These are phyloP conservation scores for Drosophila gunungcola DNA, from an alignment of 1,140 invertebrate species.

Conservation along the genomic window DNA sequence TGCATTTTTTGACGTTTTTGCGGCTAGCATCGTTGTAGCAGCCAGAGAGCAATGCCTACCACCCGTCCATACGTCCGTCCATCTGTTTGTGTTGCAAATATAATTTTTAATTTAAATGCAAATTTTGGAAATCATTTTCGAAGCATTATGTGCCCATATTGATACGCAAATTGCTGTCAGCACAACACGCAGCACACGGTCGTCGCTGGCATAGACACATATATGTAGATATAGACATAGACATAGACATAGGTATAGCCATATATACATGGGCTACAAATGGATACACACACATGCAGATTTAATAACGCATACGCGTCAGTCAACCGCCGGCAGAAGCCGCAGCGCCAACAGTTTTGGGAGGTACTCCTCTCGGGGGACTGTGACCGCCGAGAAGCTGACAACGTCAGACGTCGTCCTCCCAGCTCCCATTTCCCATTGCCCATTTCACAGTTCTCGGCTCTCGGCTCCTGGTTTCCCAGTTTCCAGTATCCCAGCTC, in stretches of 20 bases:
- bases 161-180: conserved; percentile 83
- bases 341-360: conserved; percentile 64
- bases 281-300: conserved; percentile 57
- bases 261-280: not conserved
- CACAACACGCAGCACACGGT: conserved; percentile 62
- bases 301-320: conserved; percentile 81
- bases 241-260: conserved; percentile 5
- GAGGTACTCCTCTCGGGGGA: conserved; percentile 2
- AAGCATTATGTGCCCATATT: conserved; percentile 83
- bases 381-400: conserved; percentile 64
- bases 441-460: not conserved
- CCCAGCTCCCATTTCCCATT: not conserved
- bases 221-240: not conserved
- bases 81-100: conserved; percentile 81
- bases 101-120: conserved; percentile 84
- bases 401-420: conserved; percentile 41
- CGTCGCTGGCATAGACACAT: conserved; percentile 16
- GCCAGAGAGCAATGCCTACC: conserved; percentile 29
- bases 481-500: conserved; percentile 4
- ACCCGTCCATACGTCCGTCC: not conserved
- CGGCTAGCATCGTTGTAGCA: conserved; percentile 22
- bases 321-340: conserved; percentile 72
- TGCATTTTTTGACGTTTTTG: conserved; percentile 78
- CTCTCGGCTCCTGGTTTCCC: conserved; percentile 6
- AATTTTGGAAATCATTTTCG: conserved; percentile 83